These are phyloP conservation scores for Azorinus chamasolen DNA, from an alignment of 2,888 invertebrate genomes.

Conservation along the genomic window DNA sequence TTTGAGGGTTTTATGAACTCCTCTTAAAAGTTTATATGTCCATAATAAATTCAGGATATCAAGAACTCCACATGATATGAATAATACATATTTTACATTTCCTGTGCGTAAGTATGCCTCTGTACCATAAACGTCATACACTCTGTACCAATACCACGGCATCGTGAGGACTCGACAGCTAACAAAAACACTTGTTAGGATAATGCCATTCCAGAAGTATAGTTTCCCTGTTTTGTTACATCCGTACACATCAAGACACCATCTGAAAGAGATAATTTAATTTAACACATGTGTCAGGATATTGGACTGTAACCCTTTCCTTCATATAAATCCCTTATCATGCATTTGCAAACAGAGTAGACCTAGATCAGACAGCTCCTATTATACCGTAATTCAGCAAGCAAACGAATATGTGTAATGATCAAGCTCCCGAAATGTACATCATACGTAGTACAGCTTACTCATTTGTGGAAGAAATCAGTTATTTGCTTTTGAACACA, in stretches of 20 bases:
- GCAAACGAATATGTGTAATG: no score
- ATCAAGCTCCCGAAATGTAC: no score
- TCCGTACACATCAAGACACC: constrained; percentile 82
- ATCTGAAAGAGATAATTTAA: constrained; percentile 74
- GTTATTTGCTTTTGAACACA: no score
- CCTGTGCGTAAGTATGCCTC: constrained; percentile 76
- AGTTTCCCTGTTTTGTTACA: constrained; percentile 73
- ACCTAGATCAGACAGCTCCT: no score
- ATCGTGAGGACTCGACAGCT: constrained; percentile 80
- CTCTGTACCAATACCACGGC: constrained; percentile 83
- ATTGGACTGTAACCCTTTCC: no score
- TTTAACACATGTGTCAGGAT: no score
- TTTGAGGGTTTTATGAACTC: constrained; percentile 72
- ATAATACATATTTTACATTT: constrained; percentile 79
- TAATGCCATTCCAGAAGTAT: constrained; percentile 81
- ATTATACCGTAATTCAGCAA: no score
- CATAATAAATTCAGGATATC: constrained; percentile 84
- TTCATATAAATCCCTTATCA: no score
- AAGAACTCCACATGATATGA: constrained; percentile 79
- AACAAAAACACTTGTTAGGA: constrained; percentile 84
- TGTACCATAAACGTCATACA: constrained; percentile 81
- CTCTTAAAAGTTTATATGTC: constrained; percentile 81
- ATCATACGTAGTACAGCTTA: no score
- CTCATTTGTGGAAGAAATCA: no score
- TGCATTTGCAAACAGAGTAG: no score